Base-by-base conservation (phyloP, 1,140 invertebrate genomes). In the Achatina immaculata region DNA sequence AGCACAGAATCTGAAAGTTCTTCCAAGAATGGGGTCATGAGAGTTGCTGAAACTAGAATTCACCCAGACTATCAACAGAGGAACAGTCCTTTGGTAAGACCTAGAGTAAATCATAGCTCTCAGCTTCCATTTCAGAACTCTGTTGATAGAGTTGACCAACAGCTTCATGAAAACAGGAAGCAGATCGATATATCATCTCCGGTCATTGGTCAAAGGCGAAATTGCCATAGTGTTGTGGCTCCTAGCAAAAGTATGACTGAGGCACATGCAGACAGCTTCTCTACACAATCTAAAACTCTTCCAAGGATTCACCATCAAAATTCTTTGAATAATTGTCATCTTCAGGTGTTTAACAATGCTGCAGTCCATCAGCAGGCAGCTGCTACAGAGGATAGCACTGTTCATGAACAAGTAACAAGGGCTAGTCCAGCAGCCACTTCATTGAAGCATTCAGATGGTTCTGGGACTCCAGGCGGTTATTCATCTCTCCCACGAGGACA, bases 141-240 rank as follows among this genome's bases (percentile, higher is more conserved):
- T 73, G 81, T 82, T 36, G 81, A 78, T 40, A 58, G 76, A 42
- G 69, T 71, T 16, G 81, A 69, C 38, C 76, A 78, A 40, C 81
- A 82, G 51, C 48, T 82, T n/a, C 66, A 28, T n/a, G 81, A 73
- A 34, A 68, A 78, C 68, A 45, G 75, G 31, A 76, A 82, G 45
- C 81, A 82, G 66, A 78, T 82, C 40, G 81, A 78, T 71, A 76
- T 78, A 24, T 78, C 69, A 24, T 71, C 81, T 28, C 66, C 66
- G 31, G 24, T 74, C 14, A 74, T 74, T 24, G 76, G 75, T 21
- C 55, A 76, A 65, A 68, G 68, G 21, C 16, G 68, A 45, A 40
- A 71, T n/a, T 21, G 38, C 21, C 38, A 21, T 9, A 19, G 7
- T 19, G 21, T 40, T 19, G 24, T 42, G 6, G n/a, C 38, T 71